Evolutionary conservation across 2,888 invertebrate species (phyloP), one percentile per base, ranked within the genome.

Genomic region (Dasypogon diadema): DNA sequence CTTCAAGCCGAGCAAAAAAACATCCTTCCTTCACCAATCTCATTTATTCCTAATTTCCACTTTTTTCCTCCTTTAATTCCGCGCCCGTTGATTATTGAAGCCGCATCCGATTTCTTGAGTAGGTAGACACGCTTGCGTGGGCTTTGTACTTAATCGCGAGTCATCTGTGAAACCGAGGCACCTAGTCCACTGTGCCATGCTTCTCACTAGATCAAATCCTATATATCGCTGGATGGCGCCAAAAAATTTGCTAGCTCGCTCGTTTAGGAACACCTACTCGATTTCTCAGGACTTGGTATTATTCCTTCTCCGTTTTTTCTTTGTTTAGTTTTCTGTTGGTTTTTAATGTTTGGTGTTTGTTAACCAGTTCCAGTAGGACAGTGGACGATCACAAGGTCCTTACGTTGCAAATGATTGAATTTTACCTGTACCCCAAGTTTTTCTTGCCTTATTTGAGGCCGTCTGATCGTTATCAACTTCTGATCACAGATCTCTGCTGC

Each of bases 191-290:
- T 16, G 30, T 24, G 18, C 16, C 18, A n/a, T 24, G 10, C 70
- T 70, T 22, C 54, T 30, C 70, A 54, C 70, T 70, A 51, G 54
- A 54, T 54, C 34, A 54, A 54, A 51, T 70, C 70, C 34, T 68
- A 14, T 48, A 30, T 54, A 54, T 54, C 54, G 51, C 75, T 76
- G 73, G 79, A 77, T 79, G 79, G 79, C 79, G 79, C 79, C 79
- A 79, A 79, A 79, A 79, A 79, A 78, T 72, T 76, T 79, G 79
- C 79, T 76, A 79, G 51, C 34, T 54, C 70, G 54, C 70, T 54
- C 70, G 54, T 70, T 70, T 51, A 54, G 54, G 30, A 54, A 70
- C 70, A 70, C 70, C 70, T 54, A 70, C 70, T 70, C 54, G 37
- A 21, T 54, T 51, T 70, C 54, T 68, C 51, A 68, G 68, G 68